These are phyloP conservation scores for Monoplex corrugatus DNA, from an alignment of 2,888 invertebrate genomes.

Conservation along the genomic window DNA sequence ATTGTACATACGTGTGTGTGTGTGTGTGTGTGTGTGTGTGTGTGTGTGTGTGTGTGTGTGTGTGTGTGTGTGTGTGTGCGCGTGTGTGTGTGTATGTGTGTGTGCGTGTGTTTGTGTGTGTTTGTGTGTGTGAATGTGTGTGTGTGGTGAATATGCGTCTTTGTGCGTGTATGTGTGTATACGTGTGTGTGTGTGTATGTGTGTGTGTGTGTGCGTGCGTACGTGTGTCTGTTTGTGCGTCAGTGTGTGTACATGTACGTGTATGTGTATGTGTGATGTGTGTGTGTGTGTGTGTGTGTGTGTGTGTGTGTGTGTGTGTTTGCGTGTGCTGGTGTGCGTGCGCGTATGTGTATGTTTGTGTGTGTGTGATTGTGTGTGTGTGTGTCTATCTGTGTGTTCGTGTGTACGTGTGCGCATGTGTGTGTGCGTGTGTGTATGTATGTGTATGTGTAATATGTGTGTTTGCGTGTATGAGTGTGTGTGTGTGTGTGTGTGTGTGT, in stretches of 20 bases:
- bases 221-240: too few species aligned
- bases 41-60: constrained; percentile 15
- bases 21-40: constrained; percentile 11
- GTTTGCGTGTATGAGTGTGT: not conserved
- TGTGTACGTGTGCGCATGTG: constrained; percentile 17
- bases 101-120: constrained; percentile 19
- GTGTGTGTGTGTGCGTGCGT: not conserved
- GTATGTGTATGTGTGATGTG: not conserved
- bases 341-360: not conserved
- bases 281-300: constrained; percentile 9
- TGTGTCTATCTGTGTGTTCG: not conserved
- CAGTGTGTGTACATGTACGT: not conserved
- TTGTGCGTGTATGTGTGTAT: too few species aligned
- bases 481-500: not conserved
- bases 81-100: not conserved
- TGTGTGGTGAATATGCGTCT: too few species aligned
- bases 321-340: not conserved
- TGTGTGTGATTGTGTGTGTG: not conserved
- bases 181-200: not conserved
- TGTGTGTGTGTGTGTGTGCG: constrained; percentile 16
- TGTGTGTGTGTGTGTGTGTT: constrained; percentile 15
- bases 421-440: constrained; percentile 8
- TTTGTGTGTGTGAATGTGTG: not conserved
- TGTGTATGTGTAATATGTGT: not conserved
- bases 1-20: not conserved